These are phyloP conservation scores for Pollenia griseotomentosa DNA, from an alignment of 2,888 invertebrate genomes.

Conservation along the genomic window DNA sequence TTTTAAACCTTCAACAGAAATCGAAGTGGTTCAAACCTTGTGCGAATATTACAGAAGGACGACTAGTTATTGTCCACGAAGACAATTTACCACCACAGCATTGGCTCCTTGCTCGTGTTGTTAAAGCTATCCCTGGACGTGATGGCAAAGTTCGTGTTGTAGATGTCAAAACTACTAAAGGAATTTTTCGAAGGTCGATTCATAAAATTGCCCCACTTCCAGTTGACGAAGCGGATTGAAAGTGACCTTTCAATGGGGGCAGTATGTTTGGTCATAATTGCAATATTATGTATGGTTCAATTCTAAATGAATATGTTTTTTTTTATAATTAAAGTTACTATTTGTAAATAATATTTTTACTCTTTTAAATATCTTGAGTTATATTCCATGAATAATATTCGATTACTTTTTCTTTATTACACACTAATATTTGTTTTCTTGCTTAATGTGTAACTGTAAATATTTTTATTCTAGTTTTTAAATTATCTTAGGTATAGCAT, in stretches of 20 bases:
- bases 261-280: no score
- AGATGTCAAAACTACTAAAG: background rate
- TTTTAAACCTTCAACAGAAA: background rate
- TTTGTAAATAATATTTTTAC: no score
- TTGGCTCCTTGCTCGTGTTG: background rate
- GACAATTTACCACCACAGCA: conserved; percentile 8
- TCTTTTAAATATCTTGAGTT: no score
- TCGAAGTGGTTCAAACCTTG: background rate
- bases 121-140: conserved; percentile 4
- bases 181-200: background rate
- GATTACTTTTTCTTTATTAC: no score
- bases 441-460: no score
- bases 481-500: no score
- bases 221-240: background rate
- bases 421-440: no score
- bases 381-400: no score
- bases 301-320: no score
- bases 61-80: background rate
- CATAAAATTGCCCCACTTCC: conserved; percentile 6
- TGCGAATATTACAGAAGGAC: background rate
- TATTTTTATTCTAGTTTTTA: no score
- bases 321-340: no score
- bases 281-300: no score
- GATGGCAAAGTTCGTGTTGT: background rate
- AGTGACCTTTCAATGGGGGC: background rate